Conservation (phyloP, 2,113 vertebrate genomes). For the Cranoglanis bouderius region DNA sequence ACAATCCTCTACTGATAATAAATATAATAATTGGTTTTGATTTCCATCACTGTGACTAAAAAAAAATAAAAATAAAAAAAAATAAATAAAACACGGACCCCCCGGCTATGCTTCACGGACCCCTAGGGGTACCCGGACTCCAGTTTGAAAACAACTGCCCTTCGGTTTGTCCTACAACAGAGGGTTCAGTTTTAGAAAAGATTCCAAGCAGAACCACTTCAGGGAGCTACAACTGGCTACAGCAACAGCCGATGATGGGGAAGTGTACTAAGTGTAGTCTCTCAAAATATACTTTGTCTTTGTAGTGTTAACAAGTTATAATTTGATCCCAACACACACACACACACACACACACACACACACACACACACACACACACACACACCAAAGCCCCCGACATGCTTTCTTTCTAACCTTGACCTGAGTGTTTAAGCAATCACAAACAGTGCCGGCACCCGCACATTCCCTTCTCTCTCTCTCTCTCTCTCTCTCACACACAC, state of each 20-base stretch:
- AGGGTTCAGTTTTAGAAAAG: background rate
- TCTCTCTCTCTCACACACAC: background rate
- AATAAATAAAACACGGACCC: background rate
- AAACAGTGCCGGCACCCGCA: slow-evolving; percentile 40
- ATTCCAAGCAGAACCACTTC: background rate
- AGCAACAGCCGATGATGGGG: background rate
- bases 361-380: slow-evolving; percentile 25
- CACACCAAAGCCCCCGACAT: background rate
- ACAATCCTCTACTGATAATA: too few relatives aligned
- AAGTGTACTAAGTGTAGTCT: background rate
- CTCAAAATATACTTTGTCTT: background rate
- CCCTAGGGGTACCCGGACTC: background rate
- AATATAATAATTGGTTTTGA: background rate
- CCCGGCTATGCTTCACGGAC: background rate
- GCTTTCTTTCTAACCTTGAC: slow-evolving; percentile 33
- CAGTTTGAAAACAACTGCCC: background rate
- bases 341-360: slow-evolving; percentile 40
- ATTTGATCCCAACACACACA: background rate
- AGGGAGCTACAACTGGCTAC: background rate
- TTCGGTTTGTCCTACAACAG: background rate
- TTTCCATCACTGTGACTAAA: background rate
- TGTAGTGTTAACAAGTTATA: background rate
- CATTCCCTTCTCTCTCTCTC: background rate
- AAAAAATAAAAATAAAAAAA: background rate
- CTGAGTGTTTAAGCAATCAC: slow-evolving; percentile 30